Evolutionary conservation across 2,113 vertebrate species (phyloP).

Genomic region (Cyrtonyx montezumae): DNA sequence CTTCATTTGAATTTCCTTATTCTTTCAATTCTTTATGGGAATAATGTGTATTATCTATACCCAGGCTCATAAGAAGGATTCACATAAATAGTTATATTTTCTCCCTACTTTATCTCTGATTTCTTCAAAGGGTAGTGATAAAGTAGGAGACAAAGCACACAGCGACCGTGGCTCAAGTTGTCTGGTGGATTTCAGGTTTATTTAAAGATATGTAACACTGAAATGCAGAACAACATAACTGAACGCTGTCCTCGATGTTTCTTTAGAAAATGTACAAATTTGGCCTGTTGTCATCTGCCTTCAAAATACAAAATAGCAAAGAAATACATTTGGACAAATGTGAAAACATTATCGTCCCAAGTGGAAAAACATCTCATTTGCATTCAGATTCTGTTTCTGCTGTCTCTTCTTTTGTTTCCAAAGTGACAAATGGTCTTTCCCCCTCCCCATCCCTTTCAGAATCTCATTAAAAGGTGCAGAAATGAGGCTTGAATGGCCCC

Average conservation of each 20-base stretch:
- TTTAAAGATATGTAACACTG: not conserved
- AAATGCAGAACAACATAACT: not conserved
- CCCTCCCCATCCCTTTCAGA: slow-evolving; percentile 31
- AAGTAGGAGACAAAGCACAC: slow-evolving; percentile 21
- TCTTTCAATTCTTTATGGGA: not conserved
- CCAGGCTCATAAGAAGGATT: not conserved
- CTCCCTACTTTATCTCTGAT: not conserved
- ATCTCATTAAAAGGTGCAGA: slow-evolving; percentile 64
- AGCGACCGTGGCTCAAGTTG: not conserved
- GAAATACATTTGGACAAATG: slow-evolving; percentile 7
- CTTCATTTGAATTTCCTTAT: not conserved
- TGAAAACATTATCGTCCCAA: slow-evolving; percentile 34
- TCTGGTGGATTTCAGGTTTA: slow-evolving; percentile 25
- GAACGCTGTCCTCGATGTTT: not conserved
- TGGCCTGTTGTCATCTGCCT: not conserved
- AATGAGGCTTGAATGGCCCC: not conserved
- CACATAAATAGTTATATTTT: not conserved
- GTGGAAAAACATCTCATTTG: slow-evolving; percentile 59
- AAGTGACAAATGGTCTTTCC: slow-evolving; percentile 65
- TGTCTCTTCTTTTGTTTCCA: slow-evolving; percentile 66
- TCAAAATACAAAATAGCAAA: not conserved
- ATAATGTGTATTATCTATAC: not conserved
- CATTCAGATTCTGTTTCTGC: slow-evolving; percentile 57
- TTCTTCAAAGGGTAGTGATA: not conserved
- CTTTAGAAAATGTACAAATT: not conserved